These are phyloP conservation scores for Eidolon dupreanum DNA, from an alignment of 2,797 vertebrate species.

Conservation along the genomic window DNA sequence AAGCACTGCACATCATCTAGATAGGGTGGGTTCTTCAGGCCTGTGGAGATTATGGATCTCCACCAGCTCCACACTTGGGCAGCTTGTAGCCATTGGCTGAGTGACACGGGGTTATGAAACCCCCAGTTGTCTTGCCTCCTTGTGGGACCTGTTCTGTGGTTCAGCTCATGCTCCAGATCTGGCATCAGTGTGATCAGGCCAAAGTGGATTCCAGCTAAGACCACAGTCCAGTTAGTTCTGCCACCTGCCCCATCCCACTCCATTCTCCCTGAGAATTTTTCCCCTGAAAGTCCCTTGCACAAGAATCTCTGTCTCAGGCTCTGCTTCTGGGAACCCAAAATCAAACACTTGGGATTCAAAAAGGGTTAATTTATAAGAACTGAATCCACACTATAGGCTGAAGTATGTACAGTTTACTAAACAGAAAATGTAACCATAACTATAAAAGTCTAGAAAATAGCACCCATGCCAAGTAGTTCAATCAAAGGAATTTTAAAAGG, in stretches of 20 bases:
- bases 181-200: neutral
- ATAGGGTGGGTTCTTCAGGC: neutral
- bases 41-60: neutral
- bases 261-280: neutral
- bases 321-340: neutral
- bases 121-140: no score
- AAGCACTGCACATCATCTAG: neutral
- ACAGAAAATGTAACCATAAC: neutral
- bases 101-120: neutral
- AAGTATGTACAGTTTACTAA: neutral
- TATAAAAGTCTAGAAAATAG: neutral
- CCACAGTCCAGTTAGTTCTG: neutral
- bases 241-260: neutral
- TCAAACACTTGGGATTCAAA: neutral
- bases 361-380: neutral
- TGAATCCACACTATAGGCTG: neutral
- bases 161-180: neutral
- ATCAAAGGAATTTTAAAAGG: neutral
- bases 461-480: neutral
- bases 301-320: neutral
- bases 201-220: neutral
- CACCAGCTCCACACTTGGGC: neutral
- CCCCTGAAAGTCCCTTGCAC: neutral
- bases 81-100: neutral
- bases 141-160: neutral